These are phyloP conservation scores for Cerceris ruficornis DNA, from an alignment of 2,888 invertebrate species.

Conservation along the genomic window DNA sequence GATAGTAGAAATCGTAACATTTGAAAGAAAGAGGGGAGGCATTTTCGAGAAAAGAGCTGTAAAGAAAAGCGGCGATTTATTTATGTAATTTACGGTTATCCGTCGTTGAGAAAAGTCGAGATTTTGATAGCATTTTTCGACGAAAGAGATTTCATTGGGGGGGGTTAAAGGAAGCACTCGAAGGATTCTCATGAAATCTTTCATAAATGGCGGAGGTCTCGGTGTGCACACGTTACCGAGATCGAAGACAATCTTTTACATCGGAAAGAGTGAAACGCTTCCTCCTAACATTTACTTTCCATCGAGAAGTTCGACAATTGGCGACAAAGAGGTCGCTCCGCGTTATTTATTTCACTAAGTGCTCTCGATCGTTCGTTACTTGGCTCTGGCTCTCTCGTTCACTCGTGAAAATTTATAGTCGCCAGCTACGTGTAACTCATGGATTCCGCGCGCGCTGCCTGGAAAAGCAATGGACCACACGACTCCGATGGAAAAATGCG, in stretches of 20 bases:
- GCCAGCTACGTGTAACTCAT: conserved; percentile 55
- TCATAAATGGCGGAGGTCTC: not conserved
- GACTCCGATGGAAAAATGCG: conserved; percentile 48
- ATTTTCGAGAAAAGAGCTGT: too few relatives aligned
- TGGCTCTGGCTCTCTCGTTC: conserved; percentile 69
- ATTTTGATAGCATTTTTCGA: too few relatives aligned
- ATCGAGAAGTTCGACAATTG: conserved; percentile 76
- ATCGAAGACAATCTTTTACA: conserved; percentile 61
- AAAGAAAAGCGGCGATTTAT: too few relatives aligned
- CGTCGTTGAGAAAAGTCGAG: too few relatives aligned
- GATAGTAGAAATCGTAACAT: too few relatives aligned
- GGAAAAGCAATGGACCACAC: conserved; percentile 54
- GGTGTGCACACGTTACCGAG: conserved; percentile 54
- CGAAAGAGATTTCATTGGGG: not conserved
- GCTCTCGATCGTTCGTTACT: conserved; percentile 75
- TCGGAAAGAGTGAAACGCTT: conserved; percentile 54
- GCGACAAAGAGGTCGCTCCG: conserved; percentile 77
- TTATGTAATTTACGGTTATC: too few relatives aligned
- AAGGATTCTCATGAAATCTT: not conserved
- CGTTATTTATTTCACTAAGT: conserved; percentile 80
- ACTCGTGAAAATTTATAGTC: conserved; percentile 70
- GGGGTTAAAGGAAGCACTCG: not conserved
- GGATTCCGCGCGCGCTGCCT: conserved; percentile 46
- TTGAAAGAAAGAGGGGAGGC: too few relatives aligned
- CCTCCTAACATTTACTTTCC: conserved; percentile 65